These are phyloP conservation scores for Cylindroiulus punctatus DNA, from an alignment of 2,888 invertebrate species.

Conservation along the genomic window DNA sequence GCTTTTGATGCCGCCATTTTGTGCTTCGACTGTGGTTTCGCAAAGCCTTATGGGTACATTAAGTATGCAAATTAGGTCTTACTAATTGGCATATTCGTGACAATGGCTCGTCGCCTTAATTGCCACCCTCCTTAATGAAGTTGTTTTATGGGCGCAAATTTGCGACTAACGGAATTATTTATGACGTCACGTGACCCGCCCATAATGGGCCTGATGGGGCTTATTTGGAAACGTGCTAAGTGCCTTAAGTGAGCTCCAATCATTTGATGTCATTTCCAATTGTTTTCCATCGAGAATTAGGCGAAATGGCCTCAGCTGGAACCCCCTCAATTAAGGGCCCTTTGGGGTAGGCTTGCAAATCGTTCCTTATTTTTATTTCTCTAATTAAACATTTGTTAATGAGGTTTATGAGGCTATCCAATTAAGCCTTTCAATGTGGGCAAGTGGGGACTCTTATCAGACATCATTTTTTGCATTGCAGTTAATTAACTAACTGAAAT, in stretches of 20 bases:
- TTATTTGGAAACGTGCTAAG: neutral
- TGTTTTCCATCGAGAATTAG: too few species aligned
- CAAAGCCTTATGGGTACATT: neutral
- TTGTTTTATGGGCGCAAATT: neutral
- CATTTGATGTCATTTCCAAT: too few species aligned
- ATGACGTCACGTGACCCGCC: neutral
- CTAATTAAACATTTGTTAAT: too few species aligned
- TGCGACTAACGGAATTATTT: neutral
- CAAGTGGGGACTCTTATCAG: too few species aligned
- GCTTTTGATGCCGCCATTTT: neutral
- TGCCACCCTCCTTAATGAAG: neutral
- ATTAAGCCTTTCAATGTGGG: too few species aligned
- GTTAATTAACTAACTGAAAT: too few species aligned
- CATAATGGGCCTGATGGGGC: neutral
- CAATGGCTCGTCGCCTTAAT: neutral
- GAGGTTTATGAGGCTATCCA: too few species aligned
- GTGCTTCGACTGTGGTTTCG: neutral
- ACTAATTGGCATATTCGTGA: slow-evolving; percentile 5
- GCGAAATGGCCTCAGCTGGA: too few species aligned
- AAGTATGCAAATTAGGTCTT: neutral
- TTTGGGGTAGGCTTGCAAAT: neutral
- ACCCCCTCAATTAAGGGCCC: neutral
- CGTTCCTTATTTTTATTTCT: too few species aligned
- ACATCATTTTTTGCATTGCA: too few species aligned
- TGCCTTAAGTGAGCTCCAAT: neutral